A percentile compares a stretch with the other conserved stretches of the same genome.
phyloP scores from a whole-genome alignment of 2,113 vertebrate species.

The Thamnaconus septentrionalis region DNA sequence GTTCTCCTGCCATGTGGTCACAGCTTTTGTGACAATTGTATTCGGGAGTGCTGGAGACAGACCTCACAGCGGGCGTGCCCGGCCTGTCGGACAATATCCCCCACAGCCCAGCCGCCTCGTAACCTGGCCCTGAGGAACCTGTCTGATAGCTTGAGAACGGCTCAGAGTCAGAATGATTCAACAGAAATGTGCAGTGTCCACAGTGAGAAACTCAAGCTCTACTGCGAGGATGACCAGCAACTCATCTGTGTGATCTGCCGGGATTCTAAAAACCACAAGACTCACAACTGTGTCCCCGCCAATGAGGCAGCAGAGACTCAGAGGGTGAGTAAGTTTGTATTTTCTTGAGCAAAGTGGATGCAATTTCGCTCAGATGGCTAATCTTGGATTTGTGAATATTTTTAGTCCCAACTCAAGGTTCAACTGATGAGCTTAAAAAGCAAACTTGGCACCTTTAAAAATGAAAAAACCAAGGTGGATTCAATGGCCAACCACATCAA shows the following conservation, averaged over 20 bases:
- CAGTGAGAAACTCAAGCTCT: slow-evolving; percentile 22
- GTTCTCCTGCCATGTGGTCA: slow-evolving; percentile 42
- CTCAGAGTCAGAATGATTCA: not conserved
- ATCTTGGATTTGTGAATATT: not conserved
- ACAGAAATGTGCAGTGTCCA: slow-evolving; percentile 36
- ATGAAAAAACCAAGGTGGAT: too few relatives aligned
- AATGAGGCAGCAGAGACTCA: slow-evolving; percentile 17
- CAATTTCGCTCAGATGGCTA: too few relatives aligned
- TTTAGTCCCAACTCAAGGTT: slow-evolving; percentile 17
- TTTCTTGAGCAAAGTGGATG: too few relatives aligned
- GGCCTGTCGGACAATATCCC: not conserved
- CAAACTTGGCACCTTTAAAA: not conserved
- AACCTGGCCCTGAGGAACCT: slow-evolving; percentile 39
- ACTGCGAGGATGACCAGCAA: slow-evolving; percentile 49
- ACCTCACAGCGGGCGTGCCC: not conserved
- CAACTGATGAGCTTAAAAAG: slow-evolving; percentile 14
- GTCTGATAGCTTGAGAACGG: slow-evolving; percentile 25
- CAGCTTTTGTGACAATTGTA: slow-evolving; percentile 48
- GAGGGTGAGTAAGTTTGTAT: slow-evolving; percentile 21
- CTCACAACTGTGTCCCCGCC: slow-evolving; percentile 32
- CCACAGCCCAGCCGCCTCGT: not conserved
- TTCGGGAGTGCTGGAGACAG: slow-evolving; percentile 48
- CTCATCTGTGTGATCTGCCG: slow-evolving; percentile 51
- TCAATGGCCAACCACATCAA: too few relatives aligned
- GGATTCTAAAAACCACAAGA: slow-evolving; percentile 9